Base-by-base conservation (phyloP, 2,888 invertebrate genomes). In the Allygus modestus region DNA sequence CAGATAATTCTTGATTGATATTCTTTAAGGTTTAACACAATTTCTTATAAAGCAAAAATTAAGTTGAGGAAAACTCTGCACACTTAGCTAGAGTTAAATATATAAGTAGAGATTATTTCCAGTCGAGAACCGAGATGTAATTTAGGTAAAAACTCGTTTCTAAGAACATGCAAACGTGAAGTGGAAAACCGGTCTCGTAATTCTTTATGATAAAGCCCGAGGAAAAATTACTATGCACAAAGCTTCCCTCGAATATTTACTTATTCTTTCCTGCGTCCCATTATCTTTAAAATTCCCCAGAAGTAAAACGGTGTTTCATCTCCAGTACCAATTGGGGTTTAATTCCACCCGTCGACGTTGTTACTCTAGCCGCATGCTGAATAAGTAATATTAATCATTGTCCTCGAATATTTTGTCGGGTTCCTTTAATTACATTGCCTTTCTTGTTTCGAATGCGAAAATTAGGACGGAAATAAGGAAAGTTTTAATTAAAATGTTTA, bases 381-480 rank as follows among this genome's bases (percentile, higher is more conserved):
- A 77, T 77, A 77, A 46, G 51, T 51, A 77, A 77, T 51, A 77
- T 51, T 77, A 77, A 77, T 77, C 77, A 77, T 77, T 46, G 37
- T 41, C 46, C 26, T 23, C 17, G 51, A 28, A 75, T 71, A 71
- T 71, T 51, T 43, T 77, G 28, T 77, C 11, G 77, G 33, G 28
- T 41, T 73, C 41, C 41, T 77, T 51, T 77, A 51, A 51, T 77
- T 77, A 28, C 51, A 20, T 41, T 77, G 26, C 51, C n/a, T 37
- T 41, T 65, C 28, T 31, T 31, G 65, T 65, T 65, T 65, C 31
- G 65, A 65, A 65, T 65, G 7, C 31, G 65, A 65, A 31, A 65
- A 31, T 65, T 31, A 17, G 65, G 54, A 23, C 20, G 54, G 65
- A 65, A 65, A 65, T 65, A 28, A 65, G 28, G 65, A 65, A 65